These are phyloP conservation scores for Pelmatolapia mariae DNA, from an alignment of 2,113 vertebrate species.

Conservation along the genomic window DNA sequence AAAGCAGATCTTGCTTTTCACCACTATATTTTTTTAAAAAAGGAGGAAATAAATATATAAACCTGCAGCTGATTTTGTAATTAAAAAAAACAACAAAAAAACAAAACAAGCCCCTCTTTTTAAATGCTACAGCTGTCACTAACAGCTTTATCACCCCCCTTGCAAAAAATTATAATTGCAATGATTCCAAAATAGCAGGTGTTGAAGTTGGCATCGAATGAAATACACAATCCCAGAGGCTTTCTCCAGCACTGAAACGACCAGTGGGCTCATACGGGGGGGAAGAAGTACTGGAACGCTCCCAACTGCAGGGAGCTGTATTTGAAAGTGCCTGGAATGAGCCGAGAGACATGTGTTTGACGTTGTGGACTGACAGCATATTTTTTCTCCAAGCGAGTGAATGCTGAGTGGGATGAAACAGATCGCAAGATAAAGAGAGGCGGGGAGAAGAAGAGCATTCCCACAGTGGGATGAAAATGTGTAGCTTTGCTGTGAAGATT, in stretches of 20 bases:
- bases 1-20: not conserved
- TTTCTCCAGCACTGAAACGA: not conserved
- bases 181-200: slow-evolving; percentile 10
- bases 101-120: not conserved
- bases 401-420: not conserved
- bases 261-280: not conserved
- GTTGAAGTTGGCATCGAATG: not conserved
- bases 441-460: not conserved
- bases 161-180: not conserved
- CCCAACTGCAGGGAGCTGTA: slow-evolving; percentile 28
- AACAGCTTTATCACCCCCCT: not conserved
- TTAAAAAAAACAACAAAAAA: not conserved
- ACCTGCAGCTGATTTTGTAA: not conserved
- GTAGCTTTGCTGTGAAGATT: not conserved
- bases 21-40: not conserved
- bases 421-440: not conserved
- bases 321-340: slow-evolving; percentile 31
- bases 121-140: not conserved
- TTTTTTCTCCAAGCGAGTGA: not conserved
- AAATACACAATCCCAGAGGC: not conserved
- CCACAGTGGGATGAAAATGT: not conserved
- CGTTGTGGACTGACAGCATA: not conserved
- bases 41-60: not conserved
- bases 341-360: slow-evolving; percentile 8
- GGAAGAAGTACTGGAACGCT: slow-evolving; percentile 8